phyloP scores from a whole-genome alignment of 2,797 vertebrate genomes.

The Melanotaenia boesemani region DNA sequence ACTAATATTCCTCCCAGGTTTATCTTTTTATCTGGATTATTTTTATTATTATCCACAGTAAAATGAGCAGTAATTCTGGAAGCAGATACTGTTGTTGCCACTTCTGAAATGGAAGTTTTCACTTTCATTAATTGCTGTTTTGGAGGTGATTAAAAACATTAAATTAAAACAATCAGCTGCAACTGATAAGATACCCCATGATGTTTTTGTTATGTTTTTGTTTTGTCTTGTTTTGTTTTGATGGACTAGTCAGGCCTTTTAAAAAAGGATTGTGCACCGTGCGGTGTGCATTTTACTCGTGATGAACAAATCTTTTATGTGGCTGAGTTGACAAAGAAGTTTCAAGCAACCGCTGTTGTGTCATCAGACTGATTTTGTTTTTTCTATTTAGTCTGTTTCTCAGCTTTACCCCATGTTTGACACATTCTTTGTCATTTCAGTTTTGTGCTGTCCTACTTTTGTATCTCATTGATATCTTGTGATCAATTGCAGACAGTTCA shows the following conservation, averaged over 20 bases:
- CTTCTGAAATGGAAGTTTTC: constrained; percentile 5
- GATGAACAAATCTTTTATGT: constrained; percentile 20
- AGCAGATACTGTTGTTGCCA: constrained; percentile 4
- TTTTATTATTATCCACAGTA: constrained; percentile 10
- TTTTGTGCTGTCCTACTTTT: constrained; percentile 45
- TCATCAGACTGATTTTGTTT: constrained; percentile 48
- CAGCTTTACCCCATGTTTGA: constrained; percentile 41
- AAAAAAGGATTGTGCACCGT: not conserved
- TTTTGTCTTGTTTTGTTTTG: constrained; percentile 10
- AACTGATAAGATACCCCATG: not conserved
- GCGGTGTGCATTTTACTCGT: constrained; percentile 12
- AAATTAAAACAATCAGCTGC: constrained; percentile 5
- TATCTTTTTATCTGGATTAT: constrained; percentile 13
- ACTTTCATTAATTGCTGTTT: not conserved
- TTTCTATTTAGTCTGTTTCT: constrained; percentile 26
- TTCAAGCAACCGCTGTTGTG: constrained; percentile 26
- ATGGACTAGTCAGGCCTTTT: not conserved
- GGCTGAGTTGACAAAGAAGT: constrained; percentile 44
- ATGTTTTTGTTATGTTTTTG: constrained; percentile 6
- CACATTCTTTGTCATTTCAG: constrained; percentile 40
- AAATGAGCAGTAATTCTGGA: constrained; percentile 12
- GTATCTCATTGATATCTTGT: constrained; percentile 55
- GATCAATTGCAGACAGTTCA: constrained; percentile 70
- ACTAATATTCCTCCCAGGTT: not conserved
- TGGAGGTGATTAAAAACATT: not conserved